A percentile compares a stretch with the other conserved stretches of the same genome.
Evolutionary conservation across 2,888 invertebrate species (phyloP).

Genomic region (Sphaerophoria taeniata): DNA sequence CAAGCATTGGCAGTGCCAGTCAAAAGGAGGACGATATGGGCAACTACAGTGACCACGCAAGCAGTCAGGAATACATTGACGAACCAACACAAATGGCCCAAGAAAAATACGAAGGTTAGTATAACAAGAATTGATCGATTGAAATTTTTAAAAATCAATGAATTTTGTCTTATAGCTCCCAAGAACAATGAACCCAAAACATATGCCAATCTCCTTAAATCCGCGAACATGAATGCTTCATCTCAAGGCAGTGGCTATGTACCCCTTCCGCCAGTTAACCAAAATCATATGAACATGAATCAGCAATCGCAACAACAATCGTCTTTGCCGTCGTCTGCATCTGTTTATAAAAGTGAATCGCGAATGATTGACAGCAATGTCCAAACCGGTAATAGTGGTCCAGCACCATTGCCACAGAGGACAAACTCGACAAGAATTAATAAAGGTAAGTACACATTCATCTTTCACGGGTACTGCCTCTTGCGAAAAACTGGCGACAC

Average conservation of each 20-base stretch:
- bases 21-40: slow-evolving; percentile 64
- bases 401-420: slow-evolving; percentile 80
- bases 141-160: background rate
- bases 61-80: slow-evolving; percentile 66
- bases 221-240: slow-evolving; percentile 76
- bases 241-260: slow-evolving; percentile 81
- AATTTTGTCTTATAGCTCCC: slow-evolving; percentile 75
- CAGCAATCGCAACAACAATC: slow-evolving; percentile 82
- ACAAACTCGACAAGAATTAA: slow-evolving; percentile 79
- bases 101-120: slow-evolving; percentile 80
- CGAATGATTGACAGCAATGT: slow-evolving; percentile 79
- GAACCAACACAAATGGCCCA: slow-evolving; percentile 75
- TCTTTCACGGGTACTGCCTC: too few species aligned
- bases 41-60: slow-evolving; percentile 59
- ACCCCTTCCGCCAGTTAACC: slow-evolving; percentile 71
- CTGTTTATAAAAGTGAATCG: slow-evolving; percentile 76
- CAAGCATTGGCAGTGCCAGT: slow-evolving; percentile 14
- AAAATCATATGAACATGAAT: slow-evolving; percentile 78
- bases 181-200: slow-evolving; percentile 89
- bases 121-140: background rate
- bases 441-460: slow-evolving; percentile 78
- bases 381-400: slow-evolving; percentile 63
- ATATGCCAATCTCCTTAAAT: slow-evolving; percentile 93
- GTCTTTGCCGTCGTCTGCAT: slow-evolving; percentile 77
- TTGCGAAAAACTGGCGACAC: too few species aligned